Evolutionary conservation across 2,888 invertebrate genomes (phyloP).

Genomic region (Stenchaetothrips biformis): DNA sequence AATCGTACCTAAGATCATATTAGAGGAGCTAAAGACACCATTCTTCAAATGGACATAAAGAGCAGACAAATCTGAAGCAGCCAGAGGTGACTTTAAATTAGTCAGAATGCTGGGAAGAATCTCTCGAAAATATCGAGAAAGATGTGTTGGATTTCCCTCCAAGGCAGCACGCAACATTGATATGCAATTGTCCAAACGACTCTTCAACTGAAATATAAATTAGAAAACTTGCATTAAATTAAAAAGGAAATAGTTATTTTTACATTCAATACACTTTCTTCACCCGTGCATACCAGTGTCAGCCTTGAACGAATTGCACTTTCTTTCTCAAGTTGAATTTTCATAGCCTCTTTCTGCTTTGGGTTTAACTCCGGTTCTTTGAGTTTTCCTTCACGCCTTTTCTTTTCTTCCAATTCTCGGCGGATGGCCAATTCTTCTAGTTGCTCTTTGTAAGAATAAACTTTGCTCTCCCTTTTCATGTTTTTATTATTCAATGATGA

Average conservation of each 20-base stretch:
- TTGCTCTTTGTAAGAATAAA: constrained; percentile 94
- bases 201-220: constrained; percentile 44
- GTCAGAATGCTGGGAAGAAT: constrained; percentile 56
- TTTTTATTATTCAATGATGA: constrained; percentile 58
- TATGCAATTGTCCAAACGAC: constrained; percentile 46
- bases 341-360: constrained; percentile 89
- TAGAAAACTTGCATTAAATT: not conserved
- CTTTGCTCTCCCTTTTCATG: constrained; percentile 91
- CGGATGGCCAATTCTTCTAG: constrained; percentile 87
- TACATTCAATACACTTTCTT: constrained; percentile 26
- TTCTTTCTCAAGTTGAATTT: constrained; percentile 81
- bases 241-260: not conserved
- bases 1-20: constrained; percentile 37
- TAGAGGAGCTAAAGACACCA: constrained; percentile 51
- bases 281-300: constrained; percentile 48
- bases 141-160: constrained; percentile 51
- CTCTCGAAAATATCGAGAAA: constrained; percentile 54
- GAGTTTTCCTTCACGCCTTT: constrained; percentile 69
- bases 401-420: constrained; percentile 89
- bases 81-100: constrained; percentile 69
- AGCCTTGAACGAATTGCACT: constrained; percentile 66
- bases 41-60: constrained; percentile 58
- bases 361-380: constrained; percentile 68
- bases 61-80: constrained; percentile 61
- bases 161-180: constrained; percentile 52